Percentiles rank a stretch among this genome's conserved stretches.
Conservation (phyloP, 1,140 invertebrate species). For the Laupala kohalensis region DNA sequence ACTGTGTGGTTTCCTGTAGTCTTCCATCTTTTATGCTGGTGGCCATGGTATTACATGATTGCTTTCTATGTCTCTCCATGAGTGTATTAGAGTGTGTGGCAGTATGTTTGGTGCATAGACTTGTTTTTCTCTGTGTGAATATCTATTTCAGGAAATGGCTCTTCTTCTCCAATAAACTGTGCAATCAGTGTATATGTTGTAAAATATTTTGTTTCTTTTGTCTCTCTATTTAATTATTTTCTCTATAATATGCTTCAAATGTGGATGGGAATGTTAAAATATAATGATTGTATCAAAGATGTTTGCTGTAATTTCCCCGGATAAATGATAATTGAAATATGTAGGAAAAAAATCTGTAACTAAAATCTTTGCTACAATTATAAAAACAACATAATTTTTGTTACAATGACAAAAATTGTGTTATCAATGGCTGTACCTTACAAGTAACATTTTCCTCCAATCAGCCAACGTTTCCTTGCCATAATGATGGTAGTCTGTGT, state of each 20-base stretch:
- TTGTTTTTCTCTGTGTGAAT: slow-evolving; percentile 6
- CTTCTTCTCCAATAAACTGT: slow-evolving; percentile 10
- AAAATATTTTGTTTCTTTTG: not conserved
- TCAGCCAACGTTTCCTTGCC: not conserved
- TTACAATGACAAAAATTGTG: too few species aligned
- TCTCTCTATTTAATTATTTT: not conserved
- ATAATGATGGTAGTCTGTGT: slow-evolving; percentile 5
- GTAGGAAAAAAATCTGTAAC: not conserved
- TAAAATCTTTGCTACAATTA: not conserved
- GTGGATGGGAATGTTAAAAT: not conserved
- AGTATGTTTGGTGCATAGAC: slow-evolving; percentile 3
- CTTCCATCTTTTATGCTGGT: not conserved
- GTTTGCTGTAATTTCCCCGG: not conserved
- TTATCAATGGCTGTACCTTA: not conserved
- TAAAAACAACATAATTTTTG: not conserved
- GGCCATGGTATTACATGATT: not conserved
- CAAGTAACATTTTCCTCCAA: not conserved
- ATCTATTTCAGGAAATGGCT: slow-evolving; percentile 12
- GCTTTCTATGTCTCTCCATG: slow-evolving; percentile 5
- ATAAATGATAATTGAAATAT: not conserved
- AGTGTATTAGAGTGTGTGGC: slow-evolving; percentile 2
- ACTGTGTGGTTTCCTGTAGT: not conserved
- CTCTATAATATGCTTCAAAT: not conserved
- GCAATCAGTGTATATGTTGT: slow-evolving; percentile 3
- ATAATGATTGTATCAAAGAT: not conserved